These are phyloP conservation scores for Drosophila pseudotakahashii DNA, from an alignment of 2,888 invertebrate species.

Conservation along the genomic window DNA sequence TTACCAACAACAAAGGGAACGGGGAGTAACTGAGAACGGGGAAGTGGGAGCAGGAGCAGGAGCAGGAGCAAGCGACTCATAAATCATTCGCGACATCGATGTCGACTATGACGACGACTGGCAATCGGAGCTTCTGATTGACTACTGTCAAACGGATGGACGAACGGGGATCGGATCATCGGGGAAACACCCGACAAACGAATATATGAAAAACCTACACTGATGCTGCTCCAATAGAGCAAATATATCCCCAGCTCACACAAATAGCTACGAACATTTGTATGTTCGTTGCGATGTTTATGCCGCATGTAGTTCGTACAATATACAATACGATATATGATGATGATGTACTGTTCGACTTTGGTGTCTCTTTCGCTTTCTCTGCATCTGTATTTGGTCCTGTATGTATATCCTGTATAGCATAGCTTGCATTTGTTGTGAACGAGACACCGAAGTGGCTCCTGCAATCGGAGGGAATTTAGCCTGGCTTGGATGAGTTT, in stretches of 20 bases:
- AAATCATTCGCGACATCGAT: slow-evolving; percentile 75
- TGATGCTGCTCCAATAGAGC: slow-evolving; percentile 23
- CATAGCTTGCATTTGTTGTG: slow-evolving; percentile 65
- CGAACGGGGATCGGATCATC: slow-evolving; percentile 2
- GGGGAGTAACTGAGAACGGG: not conserved
- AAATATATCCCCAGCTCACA: slow-evolving; percentile 14
- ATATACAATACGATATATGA: slow-evolving; percentile 41
- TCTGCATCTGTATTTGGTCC: slow-evolving; percentile 1
- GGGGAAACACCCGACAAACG: slow-evolving; percentile 14
- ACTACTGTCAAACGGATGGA: slow-evolving; percentile 67
- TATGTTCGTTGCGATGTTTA: not conserved
- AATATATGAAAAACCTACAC: slow-evolving; percentile 20
- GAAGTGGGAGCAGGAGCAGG: not conserved
- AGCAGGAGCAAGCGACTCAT: slow-evolving; percentile 57
- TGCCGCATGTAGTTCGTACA: slow-evolving; percentile 20
- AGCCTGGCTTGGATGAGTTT: not conserved
- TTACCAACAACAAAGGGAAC: slow-evolving; percentile 48
- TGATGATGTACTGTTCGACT: slow-evolving; percentile 23
- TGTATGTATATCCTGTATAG: slow-evolving; percentile 27
- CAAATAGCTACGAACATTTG: slow-evolving; percentile 24
- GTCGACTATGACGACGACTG: slow-evolving; percentile 79
- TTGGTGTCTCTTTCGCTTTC: slow-evolving; percentile 11
- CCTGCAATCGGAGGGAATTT: slow-evolving; percentile 18
- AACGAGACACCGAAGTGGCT: slow-evolving; percentile 30
- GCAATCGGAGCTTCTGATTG: slow-evolving; percentile 73